phyloP scores from a whole-genome alignment of 2,113 vertebrate species.

The Eonycteris spelaea region DNA sequence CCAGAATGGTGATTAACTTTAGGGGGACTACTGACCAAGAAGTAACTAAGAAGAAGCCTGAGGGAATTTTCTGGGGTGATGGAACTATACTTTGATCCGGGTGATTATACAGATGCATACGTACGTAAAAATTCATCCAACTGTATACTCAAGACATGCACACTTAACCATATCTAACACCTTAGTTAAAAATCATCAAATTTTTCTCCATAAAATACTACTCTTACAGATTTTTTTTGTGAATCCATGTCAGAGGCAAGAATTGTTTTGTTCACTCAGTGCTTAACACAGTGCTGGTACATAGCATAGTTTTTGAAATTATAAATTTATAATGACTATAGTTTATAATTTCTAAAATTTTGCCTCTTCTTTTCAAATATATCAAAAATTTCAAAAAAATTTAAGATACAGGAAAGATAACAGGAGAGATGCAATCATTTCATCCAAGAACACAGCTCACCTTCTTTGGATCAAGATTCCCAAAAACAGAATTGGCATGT shows the following conservation, averaged over 20 bases:
- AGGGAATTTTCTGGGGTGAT: background rate
- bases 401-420: background rate
- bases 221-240: background rate
- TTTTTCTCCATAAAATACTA: background rate
- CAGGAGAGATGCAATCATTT: background rate
- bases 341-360: conserved; percentile 6
- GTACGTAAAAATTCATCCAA: background rate
- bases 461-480: conserved; percentile 78
- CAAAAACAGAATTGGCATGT: conserved; percentile 76
- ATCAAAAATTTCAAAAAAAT: conserved; percentile 10
- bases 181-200: background rate
- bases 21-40: background rate
- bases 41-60: background rate
- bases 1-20: background rate
- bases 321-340: background rate
- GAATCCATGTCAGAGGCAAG: background rate
- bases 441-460: conserved; percentile 65
- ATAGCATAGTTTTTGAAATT: background rate
- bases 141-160: background rate
- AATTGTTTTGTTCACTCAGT: background rate
- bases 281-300: background rate
- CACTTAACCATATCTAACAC: background rate
- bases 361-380: conserved; percentile 35
- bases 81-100: background rate
- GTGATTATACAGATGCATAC: background rate